Conservation (phyloP, 2,113 vertebrate species). For the Etheostoma spectabile region DNA sequence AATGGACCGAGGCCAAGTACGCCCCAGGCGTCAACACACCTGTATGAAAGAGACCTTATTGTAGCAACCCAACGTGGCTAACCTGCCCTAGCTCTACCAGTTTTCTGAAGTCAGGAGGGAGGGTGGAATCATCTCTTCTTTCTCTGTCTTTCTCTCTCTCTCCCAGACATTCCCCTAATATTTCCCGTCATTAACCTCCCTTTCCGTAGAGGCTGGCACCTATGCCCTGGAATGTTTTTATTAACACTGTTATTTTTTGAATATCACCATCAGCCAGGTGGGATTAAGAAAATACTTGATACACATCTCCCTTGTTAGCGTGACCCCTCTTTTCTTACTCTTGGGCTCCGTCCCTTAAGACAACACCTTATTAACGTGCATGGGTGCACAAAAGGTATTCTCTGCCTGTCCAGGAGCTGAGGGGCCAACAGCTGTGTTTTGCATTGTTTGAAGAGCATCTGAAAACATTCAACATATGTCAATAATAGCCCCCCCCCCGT, state of each 20-base stretch:
- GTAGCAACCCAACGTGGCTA: conserved; percentile 91
- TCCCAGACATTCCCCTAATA: conserved; percentile 82
- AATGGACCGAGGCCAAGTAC: conserved; percentile 96
- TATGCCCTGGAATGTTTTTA: conserved; percentile 80
- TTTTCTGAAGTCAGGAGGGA: conserved; percentile 82
- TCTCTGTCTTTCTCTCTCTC: conserved; percentile 39
- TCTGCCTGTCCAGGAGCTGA: conserved; percentile 49
- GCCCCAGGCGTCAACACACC: conserved; percentile 99
- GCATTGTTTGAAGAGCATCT: conserved; percentile 65
- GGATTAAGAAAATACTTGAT: conserved; percentile 63
- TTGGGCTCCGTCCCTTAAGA: conserved; percentile 55
- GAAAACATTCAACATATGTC: conserved; percentile 69
- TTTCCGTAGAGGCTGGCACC: conserved; percentile 83
- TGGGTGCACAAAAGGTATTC: conserved; percentile 68
- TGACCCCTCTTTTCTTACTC: conserved; percentile 11
- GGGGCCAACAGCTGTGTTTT: conserved; percentile 68
- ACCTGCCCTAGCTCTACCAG: conserved; percentile 87
- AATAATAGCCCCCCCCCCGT: conserved; percentile 65
- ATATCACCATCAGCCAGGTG: conserved; percentile 74
- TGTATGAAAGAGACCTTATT: conserved; percentile 97
- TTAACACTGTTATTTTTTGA: conserved; percentile 79
- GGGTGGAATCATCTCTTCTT: conserved; percentile 79
- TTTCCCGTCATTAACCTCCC: conserved; percentile 86
- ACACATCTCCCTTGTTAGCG: conserved; percentile 58
- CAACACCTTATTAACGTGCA: conserved; percentile 68